Conservation (phyloP, 1,140 invertebrate species). For the Pentalonia nigronervosa region DNA sequence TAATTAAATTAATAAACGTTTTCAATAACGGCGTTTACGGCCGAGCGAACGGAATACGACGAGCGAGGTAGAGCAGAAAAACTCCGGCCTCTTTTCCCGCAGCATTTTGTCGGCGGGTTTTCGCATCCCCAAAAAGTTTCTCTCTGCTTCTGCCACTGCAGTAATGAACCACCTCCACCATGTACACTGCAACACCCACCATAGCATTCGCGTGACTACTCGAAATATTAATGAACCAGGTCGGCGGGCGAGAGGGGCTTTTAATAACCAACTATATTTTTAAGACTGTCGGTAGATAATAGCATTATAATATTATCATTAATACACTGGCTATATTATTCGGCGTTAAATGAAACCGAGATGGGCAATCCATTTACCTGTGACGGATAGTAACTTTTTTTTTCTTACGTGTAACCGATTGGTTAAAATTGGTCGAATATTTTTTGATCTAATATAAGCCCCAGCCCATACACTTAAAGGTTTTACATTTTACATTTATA, state of each 20-base stretch:
- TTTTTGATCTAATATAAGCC: too few species aligned
- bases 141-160: neutral
- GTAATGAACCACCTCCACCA: neutral
- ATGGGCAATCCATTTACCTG: too few species aligned
- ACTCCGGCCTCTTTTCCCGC: neutral
- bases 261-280: conserved; percentile 20
- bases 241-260: neutral
- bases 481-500: too few species aligned
- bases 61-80: neutral
- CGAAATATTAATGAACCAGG: conserved; percentile 39
- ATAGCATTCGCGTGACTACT: neutral
- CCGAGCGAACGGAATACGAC: neutral
- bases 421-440: too few species aligned
- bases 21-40: conserved; percentile 34
- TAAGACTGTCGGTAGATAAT: neutral
- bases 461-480: too few species aligned
- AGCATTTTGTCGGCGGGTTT: neutral
- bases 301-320: conserved; percentile 15
- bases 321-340: neutral
- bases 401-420: too few species aligned
- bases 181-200: neutral
- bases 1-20: conserved; percentile 55
- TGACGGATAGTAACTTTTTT: too few species aligned
- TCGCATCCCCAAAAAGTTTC: neutral
- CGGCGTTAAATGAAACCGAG: too few species aligned